Base-by-base conservation (phyloP, 1,140 invertebrate genomes). In the Microvelia longipes region DNA sequence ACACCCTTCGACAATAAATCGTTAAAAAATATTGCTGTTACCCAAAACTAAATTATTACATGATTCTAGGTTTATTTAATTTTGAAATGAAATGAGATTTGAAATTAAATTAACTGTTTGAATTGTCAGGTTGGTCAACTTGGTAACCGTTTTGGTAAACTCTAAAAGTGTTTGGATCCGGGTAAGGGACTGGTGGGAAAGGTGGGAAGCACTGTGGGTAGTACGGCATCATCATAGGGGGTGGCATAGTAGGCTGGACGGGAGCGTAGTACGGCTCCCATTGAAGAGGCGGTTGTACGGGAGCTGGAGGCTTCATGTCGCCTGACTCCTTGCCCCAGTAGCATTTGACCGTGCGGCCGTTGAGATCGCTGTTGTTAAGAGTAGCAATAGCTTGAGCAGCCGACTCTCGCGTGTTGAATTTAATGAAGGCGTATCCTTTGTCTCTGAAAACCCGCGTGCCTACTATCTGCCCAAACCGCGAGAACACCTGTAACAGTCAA, bases 371-470 rank as follows among this genome's bases (percentile, higher is more conserved):
- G 76, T 97, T 97, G 82, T 99, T 94, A 77, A 96, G 92, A 66
- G 90, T 89, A 79, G 97, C 93, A 76, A 99, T 99, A 71, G 97
- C 97, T 79, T 94, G 90, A 65, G 95, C 94, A 11, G 98, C 98
- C 1, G 92, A 88, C 81, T 98, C 95, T 82, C 99, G 99, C 72
- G 91, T 94, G 30, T 91, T 90, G 82, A 98, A 99, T 80, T 96
- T 97, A 80, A 99, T 93, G 82, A 99, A 99, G 75, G 96, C 95
- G 82, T 98, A 99, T 71, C 97, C 97, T 82, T 99, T 98, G 77
- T 98, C 94, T 82, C 98, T 98, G 83, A 99, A 99, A 70, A 97
- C 93, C 80, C 96, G 86, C 74, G 98, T 91, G 81, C 98, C 96
- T 80, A 96, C 90, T 77, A 99, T 98, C 73, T 87, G 88, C 75